phyloP scores from a whole-genome alignment of 2,797 vertebrate species.

The Cacajao melanocephalus region DNA sequence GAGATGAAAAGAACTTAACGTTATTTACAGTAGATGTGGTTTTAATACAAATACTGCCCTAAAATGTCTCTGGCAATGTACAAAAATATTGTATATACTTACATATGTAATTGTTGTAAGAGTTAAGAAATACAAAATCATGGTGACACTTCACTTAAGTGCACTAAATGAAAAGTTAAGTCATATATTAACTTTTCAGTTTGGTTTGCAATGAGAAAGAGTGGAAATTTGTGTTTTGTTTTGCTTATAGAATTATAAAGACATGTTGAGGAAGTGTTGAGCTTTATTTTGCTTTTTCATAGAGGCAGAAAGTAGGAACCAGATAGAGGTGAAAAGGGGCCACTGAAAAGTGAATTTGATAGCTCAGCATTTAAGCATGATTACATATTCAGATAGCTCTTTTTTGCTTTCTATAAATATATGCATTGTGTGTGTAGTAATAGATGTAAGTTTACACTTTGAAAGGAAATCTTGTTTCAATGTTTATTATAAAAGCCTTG shows the following conservation, averaged over 20 bases:
- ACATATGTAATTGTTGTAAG: constrained; percentile 87
- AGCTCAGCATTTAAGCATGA: constrained; percentile 93
- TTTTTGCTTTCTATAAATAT: constrained; percentile 96
- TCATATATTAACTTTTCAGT: constrained; percentile 80
- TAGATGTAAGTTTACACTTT: constrained; percentile 98
- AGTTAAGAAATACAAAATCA: constrained; percentile 81
- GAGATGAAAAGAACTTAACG: constrained; percentile 70
- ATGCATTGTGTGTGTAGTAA: constrained; percentile 96
- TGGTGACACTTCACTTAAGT: constrained; percentile 80
- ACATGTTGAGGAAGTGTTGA: constrained; percentile 83
- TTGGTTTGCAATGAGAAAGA: constrained; percentile 81
- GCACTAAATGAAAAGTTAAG: constrained; percentile 78
- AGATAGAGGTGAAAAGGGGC: constrained; percentile 84
- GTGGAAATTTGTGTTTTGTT: constrained; percentile 85
- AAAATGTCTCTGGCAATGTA: constrained; percentile 82
- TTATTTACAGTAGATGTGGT: constrained; percentile 78
- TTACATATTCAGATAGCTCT: constrained; percentile 90
- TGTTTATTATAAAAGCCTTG: constrained; percentile 96
- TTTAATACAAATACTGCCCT: constrained; percentile 90
- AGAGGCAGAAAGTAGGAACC: constrained; percentile 82
- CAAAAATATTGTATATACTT: constrained; percentile 91
- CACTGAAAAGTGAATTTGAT: constrained; percentile 88
- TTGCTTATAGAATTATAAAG: constrained; percentile 85
- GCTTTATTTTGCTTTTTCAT: constrained; percentile 87
- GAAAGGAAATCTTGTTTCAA: constrained; percentile 89